Evolutionary conservation across 1,140 invertebrate species (phyloP).

Genomic region (Sarcophaga bullata): DNA sequence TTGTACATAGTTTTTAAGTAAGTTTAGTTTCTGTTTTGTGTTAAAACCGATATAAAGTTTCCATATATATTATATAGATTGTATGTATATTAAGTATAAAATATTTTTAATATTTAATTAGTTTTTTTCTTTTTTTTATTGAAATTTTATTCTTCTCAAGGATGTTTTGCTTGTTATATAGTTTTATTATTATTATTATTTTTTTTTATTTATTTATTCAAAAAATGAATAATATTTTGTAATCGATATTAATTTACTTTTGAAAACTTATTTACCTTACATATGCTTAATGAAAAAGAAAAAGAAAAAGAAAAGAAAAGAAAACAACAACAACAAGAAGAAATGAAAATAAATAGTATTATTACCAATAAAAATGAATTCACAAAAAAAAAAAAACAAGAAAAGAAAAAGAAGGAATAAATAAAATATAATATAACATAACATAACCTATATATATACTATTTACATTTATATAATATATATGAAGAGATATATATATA

Average conservation of each 20-base stretch:
- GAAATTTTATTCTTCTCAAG: background rate
- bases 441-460: background rate
- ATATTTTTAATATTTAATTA: too few species aligned
- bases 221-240: too few species aligned
- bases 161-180: slow-evolving; percentile 18
- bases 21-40: background rate
- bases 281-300: too few species aligned
- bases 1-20: background rate
- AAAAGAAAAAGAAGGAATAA: background rate
- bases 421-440: background rate
- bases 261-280: too few species aligned
- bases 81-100: too few species aligned
- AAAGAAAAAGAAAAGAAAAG: too few species aligned
- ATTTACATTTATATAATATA: background rate
- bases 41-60: background rate
- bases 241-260: too few species aligned
- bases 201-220: too few species aligned
- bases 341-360: slow-evolving; percentile 8
- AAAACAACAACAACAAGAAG: background rate
- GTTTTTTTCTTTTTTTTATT: too few species aligned
- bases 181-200: background rate
- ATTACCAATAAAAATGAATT: slow-evolving; percentile 1
- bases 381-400: background rate
- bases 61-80: too few species aligned
- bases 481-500: background rate